Evolutionary conservation across 2,888 invertebrate genomes (phyloP), one percentile per base, ranked within the genome.

Genomic region (Dromius quadrimaculatus): DNA sequence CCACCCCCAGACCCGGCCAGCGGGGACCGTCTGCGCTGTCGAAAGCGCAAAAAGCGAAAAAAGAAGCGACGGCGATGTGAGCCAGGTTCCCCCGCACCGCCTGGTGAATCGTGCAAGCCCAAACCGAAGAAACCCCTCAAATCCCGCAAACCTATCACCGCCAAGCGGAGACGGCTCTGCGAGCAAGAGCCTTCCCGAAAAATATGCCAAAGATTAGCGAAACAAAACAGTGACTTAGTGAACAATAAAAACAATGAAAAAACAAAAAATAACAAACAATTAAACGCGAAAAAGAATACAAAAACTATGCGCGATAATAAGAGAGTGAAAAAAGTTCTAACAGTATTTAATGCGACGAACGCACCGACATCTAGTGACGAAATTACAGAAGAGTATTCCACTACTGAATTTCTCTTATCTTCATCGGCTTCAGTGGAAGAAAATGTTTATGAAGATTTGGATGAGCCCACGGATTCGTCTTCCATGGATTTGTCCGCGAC

Each of bases 1-100:
- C 32, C 28, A 43, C 34, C 68, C 63, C 43, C 54, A 28, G 62
- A 59, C 36, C 23, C 71, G 50, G 79, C 71, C 73, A 74, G 77
- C 79, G 75, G 76, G 79, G 75, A 79, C 78, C 72, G 80, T 71
- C 83, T 83, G 72, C 81, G 83, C 45, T 85, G 86, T 76, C 82
- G 85, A 38, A 84, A 83, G 73, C 80, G 84, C 22, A 85, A 84
- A 76, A 85, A 84, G 76, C 79, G 83, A 73, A 86, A 85, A 83
- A 86, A 85, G 80, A 83, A 82, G 77, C 81, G 80, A 78, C 79
- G 81, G 77, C 82, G 81, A 78, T 80, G 80, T 71, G 71, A 74
- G 15, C 75, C 76, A 62, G 79, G 78, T 50, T 77, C 4, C n/a
- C n/a, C n/a, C n/a, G 59, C 36, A 23, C 9, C 32, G 32, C 5